These are phyloP conservation scores for Abrostola triplasia DNA, from an alignment of 2,888 invertebrate species.

Conservation along the genomic window DNA sequence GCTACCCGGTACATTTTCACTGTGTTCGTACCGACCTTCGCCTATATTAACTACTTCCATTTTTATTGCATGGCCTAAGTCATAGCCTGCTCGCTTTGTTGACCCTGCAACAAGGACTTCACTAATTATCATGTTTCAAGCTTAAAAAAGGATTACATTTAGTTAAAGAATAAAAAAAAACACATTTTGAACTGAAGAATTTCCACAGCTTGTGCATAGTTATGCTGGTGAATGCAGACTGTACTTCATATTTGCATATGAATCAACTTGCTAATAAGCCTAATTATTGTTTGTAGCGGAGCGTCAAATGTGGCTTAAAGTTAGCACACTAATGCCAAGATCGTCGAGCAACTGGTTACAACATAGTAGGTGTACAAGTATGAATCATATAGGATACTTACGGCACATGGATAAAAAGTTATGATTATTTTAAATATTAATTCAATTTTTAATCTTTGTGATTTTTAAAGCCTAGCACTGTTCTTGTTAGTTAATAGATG, in stretches of 20 bases:
- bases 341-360: conserved; percentile 62
- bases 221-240: conserved; percentile 52
- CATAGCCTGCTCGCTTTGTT: conserved; percentile 78
- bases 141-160: conserved; percentile 6
- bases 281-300: conserved; percentile 70
- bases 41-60: conserved; percentile 82
- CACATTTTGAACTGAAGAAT: conserved; percentile 76
- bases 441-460: background rate
- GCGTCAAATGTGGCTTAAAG: conserved; percentile 69
- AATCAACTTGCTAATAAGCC: conserved; percentile 73
- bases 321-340: conserved; percentile 71
- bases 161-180: conserved; percentile 53
- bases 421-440: conserved; percentile 12
- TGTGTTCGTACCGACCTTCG: conserved; percentile 81
- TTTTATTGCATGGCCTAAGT: conserved; percentile 83
- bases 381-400: conserved; percentile 62
- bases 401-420: conserved; percentile 45
- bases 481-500: too few relatives aligned
- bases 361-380: conserved; percentile 46
- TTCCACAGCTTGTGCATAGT: conserved; percentile 81
- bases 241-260: conserved; percentile 68
- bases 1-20: conserved; percentile 74
- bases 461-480: too few relatives aligned
- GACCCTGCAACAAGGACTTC: conserved; percentile 78
- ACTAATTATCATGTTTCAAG: conserved; percentile 44